phyloP scores from a whole-genome alignment of 2,888 invertebrate genomes.

The Parasteatoda lunata region DNA sequence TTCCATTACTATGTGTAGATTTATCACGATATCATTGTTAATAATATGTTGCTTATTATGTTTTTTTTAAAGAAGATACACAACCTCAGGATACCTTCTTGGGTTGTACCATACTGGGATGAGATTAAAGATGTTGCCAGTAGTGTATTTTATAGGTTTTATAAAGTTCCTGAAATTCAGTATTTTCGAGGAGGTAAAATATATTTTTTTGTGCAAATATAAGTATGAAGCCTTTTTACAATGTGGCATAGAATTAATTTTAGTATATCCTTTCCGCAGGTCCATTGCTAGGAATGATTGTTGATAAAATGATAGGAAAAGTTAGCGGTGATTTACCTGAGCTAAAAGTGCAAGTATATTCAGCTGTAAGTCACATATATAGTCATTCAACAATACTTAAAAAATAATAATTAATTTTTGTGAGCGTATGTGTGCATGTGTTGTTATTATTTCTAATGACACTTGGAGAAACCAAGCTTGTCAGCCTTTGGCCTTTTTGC shows the following conservation, averaged over 20 bases:
- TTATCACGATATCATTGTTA: too few relatives aligned
- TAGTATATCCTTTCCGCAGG: background rate
- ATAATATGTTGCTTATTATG: too few relatives aligned
- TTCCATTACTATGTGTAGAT: too few relatives aligned
- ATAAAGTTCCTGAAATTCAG: slow-evolving; percentile 38
- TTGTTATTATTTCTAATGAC: too few relatives aligned
- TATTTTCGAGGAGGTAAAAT: slow-evolving; percentile 46
- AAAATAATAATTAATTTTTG: too few relatives aligned
- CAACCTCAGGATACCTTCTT: slow-evolving; percentile 49
- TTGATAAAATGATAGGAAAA: slow-evolving; percentile 27
- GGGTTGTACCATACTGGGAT: slow-evolving; percentile 56
- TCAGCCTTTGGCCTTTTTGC: too few relatives aligned
- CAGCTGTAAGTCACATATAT: slow-evolving; percentile 22
- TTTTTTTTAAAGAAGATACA: slow-evolving; percentile 53
- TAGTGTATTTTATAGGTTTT: slow-evolving; percentile 62
- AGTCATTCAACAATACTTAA: too few relatives aligned
- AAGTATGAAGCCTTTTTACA: too few relatives aligned
- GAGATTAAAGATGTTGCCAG: slow-evolving; percentile 36
- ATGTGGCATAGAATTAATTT: too few relatives aligned
- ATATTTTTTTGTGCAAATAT: too few relatives aligned
- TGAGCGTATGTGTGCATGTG: too few relatives aligned
- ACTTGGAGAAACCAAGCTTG: too few relatives aligned
- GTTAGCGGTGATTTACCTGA: slow-evolving; percentile 16
- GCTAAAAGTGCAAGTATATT: slow-evolving; percentile 38
- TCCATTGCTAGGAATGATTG: slow-evolving; percentile 23